Evolutionary conservation across 35 echinoderm and acorn worm genomes (phyloP), one percentile per base, ranked within the genome.

Genomic region (Amphiura filiformis): DNA sequence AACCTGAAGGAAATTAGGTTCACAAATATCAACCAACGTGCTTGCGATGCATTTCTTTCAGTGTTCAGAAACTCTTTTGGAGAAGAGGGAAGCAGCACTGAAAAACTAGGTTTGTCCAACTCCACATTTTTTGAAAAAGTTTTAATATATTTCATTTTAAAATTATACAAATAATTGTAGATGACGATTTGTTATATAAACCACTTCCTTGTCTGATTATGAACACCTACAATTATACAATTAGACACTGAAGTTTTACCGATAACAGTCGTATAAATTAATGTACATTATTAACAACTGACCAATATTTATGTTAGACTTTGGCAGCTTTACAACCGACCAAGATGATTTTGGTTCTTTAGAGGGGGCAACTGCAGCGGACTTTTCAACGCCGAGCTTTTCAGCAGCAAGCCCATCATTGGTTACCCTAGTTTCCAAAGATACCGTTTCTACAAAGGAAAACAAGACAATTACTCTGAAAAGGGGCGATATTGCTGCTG

Each of bases 1-100:
- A 85, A 13, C n/a, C 1, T 85, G 15, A 85, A 34, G 13, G 83
- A 85, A 37, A 85, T 85, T 14, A 30, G 35, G 3, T 64, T 85
- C 31, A 85, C 83, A 56, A 85, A 85, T 40, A 70, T 65, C 32
- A 40, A 85, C 35, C 32, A 85, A 28, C 40, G 14, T 65, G 64
- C 83, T 23, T 85, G 83, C 65, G 56, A 56, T 85, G 83, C 64
- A 37, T 87, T 77, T 70, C 28, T 70, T 3, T 13, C 7, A n/a
- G 61, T n/a, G 3, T 70, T 70, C 61, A 70, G 26, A 70, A 3
- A 11, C 7, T 23, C 7, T 2, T 70, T 70, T 70, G 61, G 61
- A 15, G 61, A 70, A 26, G 61, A 70, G 28, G 28, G 44, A 52
- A 20, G 20, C 44, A 52, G 20, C 44, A 20, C 44, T 52, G 44